Percentiles rank a stretch among this genome's conserved stretches.
phyloP scores from a whole-genome alignment of 2,113 vertebrate genomes.

The Chaetorhynchus papuensis region DNA sequence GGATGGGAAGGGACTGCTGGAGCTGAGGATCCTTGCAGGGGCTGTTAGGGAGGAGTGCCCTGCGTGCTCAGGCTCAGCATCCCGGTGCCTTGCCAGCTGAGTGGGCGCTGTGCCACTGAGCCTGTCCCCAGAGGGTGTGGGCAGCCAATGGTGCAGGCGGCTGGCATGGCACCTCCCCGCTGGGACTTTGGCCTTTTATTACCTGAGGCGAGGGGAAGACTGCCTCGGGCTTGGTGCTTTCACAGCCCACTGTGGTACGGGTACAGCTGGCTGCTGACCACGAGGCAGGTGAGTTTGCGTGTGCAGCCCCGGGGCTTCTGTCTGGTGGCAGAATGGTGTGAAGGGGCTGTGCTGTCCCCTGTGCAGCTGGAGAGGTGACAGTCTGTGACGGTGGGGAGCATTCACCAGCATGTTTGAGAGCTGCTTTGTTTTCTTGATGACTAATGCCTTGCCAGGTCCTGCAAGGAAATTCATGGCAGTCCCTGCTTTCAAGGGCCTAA shows the following conservation, averaged over 20 bases:
- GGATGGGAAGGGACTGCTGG: neutral
- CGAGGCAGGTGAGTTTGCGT: neutral
- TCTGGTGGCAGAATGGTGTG: neutral
- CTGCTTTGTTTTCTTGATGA: neutral
- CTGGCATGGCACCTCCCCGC: neutral
- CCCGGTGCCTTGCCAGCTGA: neutral
- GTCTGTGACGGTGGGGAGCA: fast-evolving
- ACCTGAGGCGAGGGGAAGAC: neutral
- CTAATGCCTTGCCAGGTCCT: neutral
- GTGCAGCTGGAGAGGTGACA: neutral
- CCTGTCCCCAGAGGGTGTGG: neutral
- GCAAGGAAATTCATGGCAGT: neutral
- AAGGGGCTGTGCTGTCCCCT: fast-evolving
- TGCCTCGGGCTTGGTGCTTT: neutral
- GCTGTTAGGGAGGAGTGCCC: neutral
- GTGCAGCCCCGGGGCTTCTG: neutral
- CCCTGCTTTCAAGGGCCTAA: neutral
- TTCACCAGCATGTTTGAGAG: fast-evolving
- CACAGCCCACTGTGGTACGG: fast-evolving
- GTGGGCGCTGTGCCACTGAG: neutral
- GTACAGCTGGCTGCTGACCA: neutral
- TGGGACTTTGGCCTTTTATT: slow-evolving; percentile 29
- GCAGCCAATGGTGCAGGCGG: neutral
- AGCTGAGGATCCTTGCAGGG: neutral
- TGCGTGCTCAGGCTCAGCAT: neutral